Base-by-base conservation (phyloP, 1,140 invertebrate species). In the Euschistus heros region DNA sequence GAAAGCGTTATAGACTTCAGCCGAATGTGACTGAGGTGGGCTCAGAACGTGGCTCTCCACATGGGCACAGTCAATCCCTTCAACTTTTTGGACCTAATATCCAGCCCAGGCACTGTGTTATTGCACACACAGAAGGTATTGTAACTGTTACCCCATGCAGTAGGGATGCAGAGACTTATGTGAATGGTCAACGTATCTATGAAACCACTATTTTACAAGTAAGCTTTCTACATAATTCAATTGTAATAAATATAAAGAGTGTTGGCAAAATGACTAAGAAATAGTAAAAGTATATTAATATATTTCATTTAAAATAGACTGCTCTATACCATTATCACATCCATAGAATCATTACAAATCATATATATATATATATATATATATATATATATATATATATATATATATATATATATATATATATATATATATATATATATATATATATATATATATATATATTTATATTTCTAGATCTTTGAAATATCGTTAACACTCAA, bases 71-170 rank as follows among this genome's bases (percentile, higher is more conserved):
- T 59, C 70, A 72, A 59, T 69, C 69, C 50, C 68, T 79, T 7
- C 77, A 79, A 74, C 75, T 75, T 68, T 81, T 70, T 75, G 78
- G 72, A 69, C 78, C 57, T 71, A 79, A 71, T 75, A 76, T 42
- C 60, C 89, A 92, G 79, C 87, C 93, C 0, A 80, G 92, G 37
- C 95, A 98, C 76, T 97, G 94, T 77, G 91, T 97, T 61, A 88
- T 97, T 63, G 90, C 93, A 52, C 82, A 91, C 71, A 90, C 87
- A 17, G 90, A 94, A 67, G 90, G 90, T 30, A 90, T 95, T 47
- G 92, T 95, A 54, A 94, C 91, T 0, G 83, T 96, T 2, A 97
- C 93, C n/a, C 93, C 94, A 26, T 86, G 91, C 72, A 91, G 89
- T 72, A 81, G 90, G 20, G 92, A 96, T 73, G 91, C 93, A 3